phyloP scores from a whole-genome alignment of 1,140 invertebrate species.

The Bilobella aurantiaca region DNA sequence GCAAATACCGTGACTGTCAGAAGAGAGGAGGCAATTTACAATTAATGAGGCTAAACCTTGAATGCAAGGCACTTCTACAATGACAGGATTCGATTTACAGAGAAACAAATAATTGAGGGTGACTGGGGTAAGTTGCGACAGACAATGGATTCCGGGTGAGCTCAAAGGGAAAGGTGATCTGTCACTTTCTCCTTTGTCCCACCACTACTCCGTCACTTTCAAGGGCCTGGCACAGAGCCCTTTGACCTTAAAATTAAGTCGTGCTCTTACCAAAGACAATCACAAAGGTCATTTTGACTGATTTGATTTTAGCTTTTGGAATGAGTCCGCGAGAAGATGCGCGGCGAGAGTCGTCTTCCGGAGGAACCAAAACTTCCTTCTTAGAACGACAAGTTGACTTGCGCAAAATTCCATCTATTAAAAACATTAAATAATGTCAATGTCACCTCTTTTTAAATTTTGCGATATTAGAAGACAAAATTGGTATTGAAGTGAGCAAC shows the following conservation, averaged over 20 bases:
- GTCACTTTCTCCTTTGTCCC: no score
- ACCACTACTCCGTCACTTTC: no score
- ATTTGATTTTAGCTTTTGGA: slow-evolving; percentile 52
- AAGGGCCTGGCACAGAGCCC: no score
- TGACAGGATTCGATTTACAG: not conserved
- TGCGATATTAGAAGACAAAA: no score
- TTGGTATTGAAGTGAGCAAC: no score
- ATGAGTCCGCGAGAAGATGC: slow-evolving; percentile 48
- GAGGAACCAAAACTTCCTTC: not conserved
- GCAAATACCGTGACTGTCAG: no score
- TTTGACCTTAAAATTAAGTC: not conserved
- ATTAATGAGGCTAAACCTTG: not conserved
- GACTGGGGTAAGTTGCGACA: no score
- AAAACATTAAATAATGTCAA: not conserved
- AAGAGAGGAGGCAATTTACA: no score
- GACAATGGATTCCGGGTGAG: no score
- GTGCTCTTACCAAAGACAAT: slow-evolving; percentile 49
- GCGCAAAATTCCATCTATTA: slow-evolving; percentile 27
- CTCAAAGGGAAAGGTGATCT: no score
- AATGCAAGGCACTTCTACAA: not conserved
- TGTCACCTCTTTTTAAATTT: no score
- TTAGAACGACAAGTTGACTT: slow-evolving; percentile 15
- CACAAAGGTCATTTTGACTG: slow-evolving; percentile 54
- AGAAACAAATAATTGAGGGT: not conserved
- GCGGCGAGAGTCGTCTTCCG: slow-evolving; percentile 38